Conservation (phyloP, 2,113 vertebrate species). For the Rhegmatorhina hoffmannsi region DNA sequence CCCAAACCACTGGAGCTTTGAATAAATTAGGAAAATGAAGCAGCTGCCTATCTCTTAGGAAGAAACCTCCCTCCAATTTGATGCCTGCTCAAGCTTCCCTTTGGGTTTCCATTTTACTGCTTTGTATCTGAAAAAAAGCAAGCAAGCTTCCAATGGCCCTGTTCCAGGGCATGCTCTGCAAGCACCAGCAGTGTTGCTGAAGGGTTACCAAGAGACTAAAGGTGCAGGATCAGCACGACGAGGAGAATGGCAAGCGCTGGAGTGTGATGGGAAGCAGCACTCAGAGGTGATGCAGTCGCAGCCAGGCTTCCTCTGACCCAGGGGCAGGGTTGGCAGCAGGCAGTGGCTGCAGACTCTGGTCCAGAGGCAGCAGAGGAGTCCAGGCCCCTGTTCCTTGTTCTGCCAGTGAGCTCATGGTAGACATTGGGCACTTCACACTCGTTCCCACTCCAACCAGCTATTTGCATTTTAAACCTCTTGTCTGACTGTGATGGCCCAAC, state of each 20-base stretch:
- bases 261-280: fast-evolving
- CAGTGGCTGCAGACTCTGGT: neutral
- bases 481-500: neutral
- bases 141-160: neutral
- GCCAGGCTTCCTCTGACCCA: neutral
- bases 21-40: neutral
- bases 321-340: neutral
- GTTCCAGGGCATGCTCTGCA: neutral
- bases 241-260: neutral
- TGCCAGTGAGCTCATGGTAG: fast-evolving
- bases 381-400: neutral
- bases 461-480: neutral
- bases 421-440: neutral
- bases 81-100: neutral
- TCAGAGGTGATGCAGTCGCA: neutral
- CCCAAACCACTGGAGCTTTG: neutral
- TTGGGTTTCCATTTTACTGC: neutral
- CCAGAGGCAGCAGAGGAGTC: neutral
- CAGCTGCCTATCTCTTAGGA: neutral
- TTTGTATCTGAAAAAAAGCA: neutral
- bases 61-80: neutral
- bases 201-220: neutral
- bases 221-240: neutral
- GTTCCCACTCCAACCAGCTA: neutral
- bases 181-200: neutral